Conservation (phyloP, 2,888 invertebrate species). For the Vanessa cardui region DNA sequence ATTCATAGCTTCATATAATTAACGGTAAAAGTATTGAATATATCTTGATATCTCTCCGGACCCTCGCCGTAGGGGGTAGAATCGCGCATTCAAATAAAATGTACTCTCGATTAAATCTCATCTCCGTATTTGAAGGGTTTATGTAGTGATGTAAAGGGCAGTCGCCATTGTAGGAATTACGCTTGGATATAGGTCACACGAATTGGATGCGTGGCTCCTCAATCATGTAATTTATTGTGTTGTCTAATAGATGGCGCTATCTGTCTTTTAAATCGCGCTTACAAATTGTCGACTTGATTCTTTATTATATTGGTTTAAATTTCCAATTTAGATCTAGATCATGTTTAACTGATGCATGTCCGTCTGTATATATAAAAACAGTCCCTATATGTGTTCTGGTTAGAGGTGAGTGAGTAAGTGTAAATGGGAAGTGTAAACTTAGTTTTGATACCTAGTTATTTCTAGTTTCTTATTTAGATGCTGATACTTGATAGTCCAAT, state of each 20-base stretch:
- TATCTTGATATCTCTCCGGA: background rate
- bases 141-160: conserved; percentile 15
- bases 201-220: conserved; percentile 21
- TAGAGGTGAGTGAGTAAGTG: no score
- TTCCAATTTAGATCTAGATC: no score
- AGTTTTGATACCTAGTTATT: no score
- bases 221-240: conserved; percentile 17
- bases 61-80: background rate
- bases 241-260: conserved; percentile 4
- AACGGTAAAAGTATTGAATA: background rate
- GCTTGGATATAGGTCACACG: conserved; percentile 34
- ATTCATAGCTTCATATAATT: background rate
- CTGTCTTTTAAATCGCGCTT: background rate
- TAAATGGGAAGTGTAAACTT: no score
- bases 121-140: conserved; percentile 1
- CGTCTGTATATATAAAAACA: no score
- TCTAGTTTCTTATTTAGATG: no score
- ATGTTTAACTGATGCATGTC: no score
- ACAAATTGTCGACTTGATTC: background rate
- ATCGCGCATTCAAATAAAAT: background rate
- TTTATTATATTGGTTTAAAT: no score
- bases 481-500: no score
- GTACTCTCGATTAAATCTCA: conserved; percentile 1
- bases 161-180: conserved; percentile 31
- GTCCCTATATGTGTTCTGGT: no score